Conservation (phyloP, 2,888 invertebrate species). For the Ommatoiulus sabulosus region DNA sequence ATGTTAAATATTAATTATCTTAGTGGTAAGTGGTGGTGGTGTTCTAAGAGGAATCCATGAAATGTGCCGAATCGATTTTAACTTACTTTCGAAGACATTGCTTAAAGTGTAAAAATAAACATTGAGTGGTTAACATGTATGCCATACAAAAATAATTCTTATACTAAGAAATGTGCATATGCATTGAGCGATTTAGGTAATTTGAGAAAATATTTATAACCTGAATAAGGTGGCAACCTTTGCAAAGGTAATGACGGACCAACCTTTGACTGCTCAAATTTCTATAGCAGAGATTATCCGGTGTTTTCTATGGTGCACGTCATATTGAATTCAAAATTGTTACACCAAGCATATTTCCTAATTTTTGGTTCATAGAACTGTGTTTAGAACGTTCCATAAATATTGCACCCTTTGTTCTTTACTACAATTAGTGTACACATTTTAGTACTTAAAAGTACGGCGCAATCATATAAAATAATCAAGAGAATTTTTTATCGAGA, state of each 20-base stretch:
- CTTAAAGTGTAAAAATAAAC: neutral
- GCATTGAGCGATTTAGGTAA: neutral
- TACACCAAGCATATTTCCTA: neutral
- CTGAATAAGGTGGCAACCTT: neutral
- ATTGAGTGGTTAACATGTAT: neutral
- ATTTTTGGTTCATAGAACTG: neutral
- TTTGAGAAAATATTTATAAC: neutral
- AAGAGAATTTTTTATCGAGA: neutral
- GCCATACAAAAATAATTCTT: neutral
- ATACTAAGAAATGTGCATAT: neutral
- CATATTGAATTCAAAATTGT: neutral
- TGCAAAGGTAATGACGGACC: neutral
- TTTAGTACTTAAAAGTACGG: slow-evolving; percentile 20
- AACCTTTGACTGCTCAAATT: neutral
- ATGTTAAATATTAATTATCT: neutral
- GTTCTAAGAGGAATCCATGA: neutral
- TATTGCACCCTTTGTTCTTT: neutral
- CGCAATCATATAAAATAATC: neutral
- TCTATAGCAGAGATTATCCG: neutral
- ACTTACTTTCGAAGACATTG: neutral
- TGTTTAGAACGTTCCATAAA: neutral
- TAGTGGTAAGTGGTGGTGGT: neutral
- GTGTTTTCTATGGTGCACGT: neutral
- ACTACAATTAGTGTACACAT: neutral
- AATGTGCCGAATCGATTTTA: neutral